Base-by-base conservation (phyloP, 2,888 invertebrate species). In the Pollenia griseotomentosa region DNA sequence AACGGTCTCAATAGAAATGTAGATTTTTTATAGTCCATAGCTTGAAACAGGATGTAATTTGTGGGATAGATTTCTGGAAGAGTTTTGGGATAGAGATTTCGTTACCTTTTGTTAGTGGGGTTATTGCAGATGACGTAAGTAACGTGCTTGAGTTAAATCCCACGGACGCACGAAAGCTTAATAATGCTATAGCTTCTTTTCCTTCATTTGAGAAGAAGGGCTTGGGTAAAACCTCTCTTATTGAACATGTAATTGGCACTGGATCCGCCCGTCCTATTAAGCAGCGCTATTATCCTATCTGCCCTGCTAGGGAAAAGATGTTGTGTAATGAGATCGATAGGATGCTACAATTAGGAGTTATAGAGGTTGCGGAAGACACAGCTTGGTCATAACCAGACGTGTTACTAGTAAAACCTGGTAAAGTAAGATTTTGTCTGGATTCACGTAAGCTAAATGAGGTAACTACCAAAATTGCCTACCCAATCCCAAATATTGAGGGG, bases 321-420 rank as follows among this genome's bases (percentile, higher is more conserved):
- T 16, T 85, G 1, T 85, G 74, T 40, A 19, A 46, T 14, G 82
- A 86, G 46, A 48, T 86, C 3, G 86, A 86, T 42, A 55, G 78
- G 10, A 81, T 85, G 81, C 12, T 85, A 10, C 23, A 46, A 8
- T 19, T 57, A 14, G 33, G 33, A 5, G 73, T 74, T 2, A 74
- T 74, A 74, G 73, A 61, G n/a, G 33, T 40, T 33, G 33, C 40
- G 11, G 51, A 68, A 9, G 42, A 14, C 10, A 53, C 53, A 0
- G 40, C 70, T 1, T 70, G 70, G 70, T 33, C 70, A 2, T 70
- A 53, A 3, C 70, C 70, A 7, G 70, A 10, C 0, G 70, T 53
- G 0, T 16, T 70, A 8, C 10, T 70, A 10, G n/a, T 53, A 9
- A 53, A 53, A 42, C 70, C 70, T 1, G 53, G 40, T 10, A 53